A percentile compares a stretch with the other conserved stretches of the same genome.
Evolutionary conservation across 2,888 invertebrate genomes (phyloP).

Genomic region (Ceriagrion tenellum): DNA sequence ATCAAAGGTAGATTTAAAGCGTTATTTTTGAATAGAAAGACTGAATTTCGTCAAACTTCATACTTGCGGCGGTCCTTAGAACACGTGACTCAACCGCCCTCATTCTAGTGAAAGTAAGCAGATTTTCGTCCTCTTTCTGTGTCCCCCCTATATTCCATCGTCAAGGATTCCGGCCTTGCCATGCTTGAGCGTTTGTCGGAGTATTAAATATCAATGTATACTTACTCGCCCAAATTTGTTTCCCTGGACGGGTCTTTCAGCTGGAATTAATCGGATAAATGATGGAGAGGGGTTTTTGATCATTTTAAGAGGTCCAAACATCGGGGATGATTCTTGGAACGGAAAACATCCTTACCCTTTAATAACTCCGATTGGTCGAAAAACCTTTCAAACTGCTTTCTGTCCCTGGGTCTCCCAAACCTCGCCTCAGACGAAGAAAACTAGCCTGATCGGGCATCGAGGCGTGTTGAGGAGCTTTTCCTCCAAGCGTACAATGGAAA

Average conservation of each 20-base stretch:
- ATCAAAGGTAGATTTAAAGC: too few relatives aligned
- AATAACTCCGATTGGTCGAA: too few relatives aligned
- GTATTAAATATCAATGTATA: background rate
- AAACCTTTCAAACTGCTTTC: background rate
- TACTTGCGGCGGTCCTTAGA: too few relatives aligned
- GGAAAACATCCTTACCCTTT: background rate
- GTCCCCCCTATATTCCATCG: too few relatives aligned
- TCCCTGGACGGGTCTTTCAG: background rate
- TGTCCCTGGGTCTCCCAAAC: background rate
- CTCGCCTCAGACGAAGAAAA: background rate
- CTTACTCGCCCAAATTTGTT: background rate
- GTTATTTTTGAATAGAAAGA: too few relatives aligned
- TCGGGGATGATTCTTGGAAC: background rate
- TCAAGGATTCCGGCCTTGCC: too few relatives aligned
- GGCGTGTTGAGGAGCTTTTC: background rate
- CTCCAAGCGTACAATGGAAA: background rate
- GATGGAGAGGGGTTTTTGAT: background rate
- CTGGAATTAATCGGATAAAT: conserved; percentile 18
- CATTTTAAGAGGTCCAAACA: background rate
- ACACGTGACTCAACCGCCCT: too few relatives aligned
- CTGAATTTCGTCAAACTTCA: too few relatives aligned
- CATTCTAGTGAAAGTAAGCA: too few relatives aligned
- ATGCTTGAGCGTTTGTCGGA: background rate
- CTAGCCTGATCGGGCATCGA: background rate
- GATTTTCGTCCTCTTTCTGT: too few relatives aligned